Evolutionary conservation across 2,113 vertebrate species (phyloP), one percentile per base, ranked within the genome.

Genomic region (Lepus timidus): DNA sequence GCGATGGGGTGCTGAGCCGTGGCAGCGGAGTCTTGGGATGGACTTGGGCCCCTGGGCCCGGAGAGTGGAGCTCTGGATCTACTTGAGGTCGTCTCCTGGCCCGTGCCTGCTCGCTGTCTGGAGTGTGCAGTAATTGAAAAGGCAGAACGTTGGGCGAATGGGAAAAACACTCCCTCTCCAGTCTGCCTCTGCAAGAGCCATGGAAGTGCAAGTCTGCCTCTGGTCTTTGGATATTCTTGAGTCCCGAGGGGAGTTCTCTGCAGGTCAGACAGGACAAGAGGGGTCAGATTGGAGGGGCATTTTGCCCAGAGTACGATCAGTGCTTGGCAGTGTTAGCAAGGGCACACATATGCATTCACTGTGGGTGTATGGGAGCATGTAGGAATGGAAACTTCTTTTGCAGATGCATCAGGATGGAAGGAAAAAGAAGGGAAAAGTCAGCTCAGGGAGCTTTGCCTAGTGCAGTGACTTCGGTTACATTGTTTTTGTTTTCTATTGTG

Each of bases 71-170:
- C 20, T 1, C 11, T 52, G 29, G 73, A 65, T 74, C 85, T 9
- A 76, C 23, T 39, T 75, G 67, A 62, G 62, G 64, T 58, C 49
- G 1, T 85, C 73, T 91, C 75, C 62, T 36, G n/a, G 67, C 84
- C 82, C 22, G 4, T 23, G 64, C 76, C 23, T 51, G 51, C 93
- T 58, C 61, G 29, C 84, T 91, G 88, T 84, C 96, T 93, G 85
- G 52, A 92, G 65, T 67, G 1, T 39, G 33, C 16, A 6, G 62
- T 84, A 91, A 81, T 33, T 65, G 94, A 81, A 97, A 95, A 95
- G 95, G 61, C 92, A 95, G 94, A 87, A 62, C 83, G 71, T 62
- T 88, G 68, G 44, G 33, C 64, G 90, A 94, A 94, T 97, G 94
- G 81, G 49, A 91, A 97, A 97, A 96, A 87, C 87, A 89, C 23